phyloP scores from a whole-genome alignment of 1,140 invertebrate species.

The Contarinia nasturtii region DNA sequence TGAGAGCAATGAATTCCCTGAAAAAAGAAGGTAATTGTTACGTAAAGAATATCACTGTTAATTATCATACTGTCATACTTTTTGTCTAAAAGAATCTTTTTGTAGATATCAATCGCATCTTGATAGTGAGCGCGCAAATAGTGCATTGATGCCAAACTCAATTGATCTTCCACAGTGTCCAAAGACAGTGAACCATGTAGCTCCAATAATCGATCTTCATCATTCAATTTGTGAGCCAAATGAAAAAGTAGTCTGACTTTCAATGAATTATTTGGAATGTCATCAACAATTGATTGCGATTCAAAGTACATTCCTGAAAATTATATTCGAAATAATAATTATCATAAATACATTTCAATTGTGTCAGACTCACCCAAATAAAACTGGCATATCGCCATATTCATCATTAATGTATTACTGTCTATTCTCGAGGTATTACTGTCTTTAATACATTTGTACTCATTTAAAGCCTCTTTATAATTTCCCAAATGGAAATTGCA shows the following conservation, averaged over 20 bases:
- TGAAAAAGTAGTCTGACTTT: constrained; percentile 76
- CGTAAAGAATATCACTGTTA: background rate
- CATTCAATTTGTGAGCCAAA: constrained; percentile 79
- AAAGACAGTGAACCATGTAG: constrained; percentile 68
- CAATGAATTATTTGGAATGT: constrained; percentile 35
- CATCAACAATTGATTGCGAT: constrained; percentile 37
- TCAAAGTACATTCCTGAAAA: constrained; percentile 41
- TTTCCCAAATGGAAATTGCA: constrained; percentile 91
- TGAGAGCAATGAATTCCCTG: constrained; percentile 82
- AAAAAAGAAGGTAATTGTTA: background rate
- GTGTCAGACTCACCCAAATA: constrained; percentile 68
- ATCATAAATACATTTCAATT: background rate
- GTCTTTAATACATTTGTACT: constrained; percentile 37
- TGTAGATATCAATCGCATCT: constrained; percentile 98
- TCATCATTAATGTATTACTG: constrained; percentile 27
- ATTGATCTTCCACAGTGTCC: constrained; percentile 83
- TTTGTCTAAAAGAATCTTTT: constrained; percentile 80
- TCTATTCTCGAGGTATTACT: constrained; percentile 31
- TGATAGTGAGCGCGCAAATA: constrained; percentile 92
- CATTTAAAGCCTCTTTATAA: constrained; percentile 67
- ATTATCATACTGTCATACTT: constrained; percentile 31
- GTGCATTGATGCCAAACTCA: constrained; percentile 90
- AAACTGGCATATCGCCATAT: constrained; percentile 84
- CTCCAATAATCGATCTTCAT: constrained; percentile 65
- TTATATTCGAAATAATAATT: background rate